phyloP scores from a whole-genome alignment of 1,140 invertebrate genomes.

The Calephelis virginiensis region DNA sequence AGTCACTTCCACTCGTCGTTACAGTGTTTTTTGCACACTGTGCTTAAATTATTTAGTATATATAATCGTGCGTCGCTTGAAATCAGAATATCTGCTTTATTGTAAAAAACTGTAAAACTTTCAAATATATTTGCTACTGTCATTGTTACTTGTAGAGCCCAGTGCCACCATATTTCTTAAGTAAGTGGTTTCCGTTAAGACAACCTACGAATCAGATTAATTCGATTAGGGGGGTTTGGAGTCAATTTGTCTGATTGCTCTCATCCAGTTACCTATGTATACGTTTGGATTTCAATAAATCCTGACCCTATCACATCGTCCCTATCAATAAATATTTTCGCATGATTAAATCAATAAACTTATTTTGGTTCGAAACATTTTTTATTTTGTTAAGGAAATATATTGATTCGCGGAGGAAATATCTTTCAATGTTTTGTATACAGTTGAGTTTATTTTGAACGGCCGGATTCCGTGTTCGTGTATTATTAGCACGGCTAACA shows the following conservation, averaged over 20 bases:
- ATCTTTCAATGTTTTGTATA: conserved; percentile 15
- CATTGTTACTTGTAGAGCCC: neutral
- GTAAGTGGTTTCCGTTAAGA: conserved; percentile 65
- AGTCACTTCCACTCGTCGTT: too few species aligned
- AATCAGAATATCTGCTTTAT: too few species aligned
- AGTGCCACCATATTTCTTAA: conserved; percentile 44
- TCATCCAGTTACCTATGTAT: conserved; percentile 63
- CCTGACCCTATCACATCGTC: conserved; percentile 68
- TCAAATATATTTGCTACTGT: neutral
- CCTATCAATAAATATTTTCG: conserved; percentile 76
- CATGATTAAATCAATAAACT: conserved; percentile 74
- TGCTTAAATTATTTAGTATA: too few species aligned
- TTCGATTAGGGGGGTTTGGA: conserved; percentile 66
- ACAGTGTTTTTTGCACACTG: too few species aligned
- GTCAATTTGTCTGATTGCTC: conserved; percentile 80
- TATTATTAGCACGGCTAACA: conserved; percentile 1
- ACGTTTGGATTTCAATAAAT: conserved; percentile 73
- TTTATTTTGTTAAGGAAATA: conserved; percentile 48
- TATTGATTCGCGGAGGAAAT: conserved; percentile 31
- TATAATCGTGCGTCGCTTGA: too few species aligned
- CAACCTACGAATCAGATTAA: conserved; percentile 74
- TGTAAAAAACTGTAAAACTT: neutral
- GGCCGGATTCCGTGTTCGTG: conserved; percentile 10
- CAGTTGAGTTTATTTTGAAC: conserved; percentile 9
- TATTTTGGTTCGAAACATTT: conserved; percentile 56